Conservation (phyloP, 2,888 invertebrate genomes). For the Adela reaumurella region DNA sequence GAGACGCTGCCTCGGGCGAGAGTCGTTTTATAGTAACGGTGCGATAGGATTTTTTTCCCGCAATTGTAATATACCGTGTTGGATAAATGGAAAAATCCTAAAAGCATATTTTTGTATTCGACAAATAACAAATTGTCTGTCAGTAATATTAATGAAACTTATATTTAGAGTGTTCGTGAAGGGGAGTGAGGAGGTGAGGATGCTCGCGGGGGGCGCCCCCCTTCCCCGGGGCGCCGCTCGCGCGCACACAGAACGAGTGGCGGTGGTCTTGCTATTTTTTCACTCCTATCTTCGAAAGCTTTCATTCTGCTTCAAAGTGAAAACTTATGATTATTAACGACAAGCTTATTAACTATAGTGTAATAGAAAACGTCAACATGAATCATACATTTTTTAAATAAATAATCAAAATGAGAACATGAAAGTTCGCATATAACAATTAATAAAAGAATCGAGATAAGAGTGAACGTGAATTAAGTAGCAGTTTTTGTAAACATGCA, state of each 20-base stretch:
- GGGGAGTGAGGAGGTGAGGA: background rate
- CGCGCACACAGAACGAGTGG: background rate
- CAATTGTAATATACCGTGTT: constrained; percentile 45
- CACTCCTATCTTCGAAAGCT: too few species aligned
- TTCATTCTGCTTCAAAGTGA: too few species aligned
- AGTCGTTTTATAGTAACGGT: constrained; percentile 33
- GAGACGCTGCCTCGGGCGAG: constrained; percentile 29
- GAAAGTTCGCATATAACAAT: too few species aligned
- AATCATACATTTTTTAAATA: too few species aligned
- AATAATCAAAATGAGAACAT: too few species aligned
- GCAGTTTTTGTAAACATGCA: too few species aligned
- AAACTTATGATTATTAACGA: too few species aligned
- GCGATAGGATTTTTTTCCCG: constrained; percentile 27
- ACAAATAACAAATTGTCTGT: constrained; percentile 40
- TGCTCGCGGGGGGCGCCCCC: background rate
- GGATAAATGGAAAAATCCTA: constrained; percentile 49
- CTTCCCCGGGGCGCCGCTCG: background rate
- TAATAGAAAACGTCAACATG: too few species aligned
- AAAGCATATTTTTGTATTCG: constrained; percentile 57
- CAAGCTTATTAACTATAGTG: too few species aligned
- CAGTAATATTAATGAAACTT: constrained; percentile 23
- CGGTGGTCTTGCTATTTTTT: too few species aligned
- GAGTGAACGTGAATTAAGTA: too few species aligned
- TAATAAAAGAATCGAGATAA: too few species aligned
- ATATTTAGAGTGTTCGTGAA: background rate